Percentiles rank a stretch among this genome's conserved stretches.
These are phyloP conservation scores for Pachyseris speciosa DNA, from an alignment of 64 coral and sea anemone genomes.

Conservation along the genomic window DNA sequence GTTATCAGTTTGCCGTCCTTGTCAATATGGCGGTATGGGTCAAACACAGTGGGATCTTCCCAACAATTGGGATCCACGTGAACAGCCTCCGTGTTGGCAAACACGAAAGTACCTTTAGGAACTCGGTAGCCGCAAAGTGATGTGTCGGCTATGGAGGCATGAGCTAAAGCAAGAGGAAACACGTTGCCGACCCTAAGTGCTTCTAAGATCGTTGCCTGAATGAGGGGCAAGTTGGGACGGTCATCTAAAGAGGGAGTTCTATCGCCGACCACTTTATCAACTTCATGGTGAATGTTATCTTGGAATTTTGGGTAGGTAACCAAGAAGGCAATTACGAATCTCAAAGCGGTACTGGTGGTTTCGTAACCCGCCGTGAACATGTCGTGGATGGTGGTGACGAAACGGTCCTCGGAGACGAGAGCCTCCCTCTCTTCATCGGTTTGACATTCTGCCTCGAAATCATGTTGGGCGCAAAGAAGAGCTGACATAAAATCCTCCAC, in stretches of 20 bases:
- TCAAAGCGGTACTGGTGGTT: slow-evolving; percentile 39
- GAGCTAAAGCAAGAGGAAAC: not conserved
- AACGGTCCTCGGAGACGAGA: slow-evolving; percentile 4
- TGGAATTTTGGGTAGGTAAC: not conserved
- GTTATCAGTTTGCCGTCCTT: slow-evolving; percentile 5
- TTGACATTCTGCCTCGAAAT: not conserved
- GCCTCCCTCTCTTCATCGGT: not conserved
- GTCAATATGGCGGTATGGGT: slow-evolving; percentile 37
- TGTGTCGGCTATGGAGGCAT: not conserved
- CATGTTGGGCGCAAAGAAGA: slow-evolving; percentile 25
- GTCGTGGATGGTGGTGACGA: slow-evolving; percentile 10
- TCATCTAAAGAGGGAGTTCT: not conserved
- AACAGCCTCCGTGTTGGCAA: slow-evolving; percentile 11
- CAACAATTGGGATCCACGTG: slow-evolving; percentile 25
- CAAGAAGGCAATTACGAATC: slow-evolving; percentile 16
- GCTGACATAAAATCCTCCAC: not conserved
- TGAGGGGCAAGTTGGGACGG: not conserved
- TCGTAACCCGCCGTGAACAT: slow-evolving; percentile 43
- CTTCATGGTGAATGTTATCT: not conserved
- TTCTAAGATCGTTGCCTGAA: slow-evolving; percentile 29
- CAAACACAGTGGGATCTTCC: slow-evolving; percentile 20
- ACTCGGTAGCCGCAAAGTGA: slow-evolving; percentile 23
- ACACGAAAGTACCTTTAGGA: not conserved
- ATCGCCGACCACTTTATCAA: slow-evolving; percentile 11
- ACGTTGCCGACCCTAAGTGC: not conserved